Evolutionary conservation across 2,888 invertebrate genomes (phyloP).

Genomic region (Neoascia interrupta): DNA sequence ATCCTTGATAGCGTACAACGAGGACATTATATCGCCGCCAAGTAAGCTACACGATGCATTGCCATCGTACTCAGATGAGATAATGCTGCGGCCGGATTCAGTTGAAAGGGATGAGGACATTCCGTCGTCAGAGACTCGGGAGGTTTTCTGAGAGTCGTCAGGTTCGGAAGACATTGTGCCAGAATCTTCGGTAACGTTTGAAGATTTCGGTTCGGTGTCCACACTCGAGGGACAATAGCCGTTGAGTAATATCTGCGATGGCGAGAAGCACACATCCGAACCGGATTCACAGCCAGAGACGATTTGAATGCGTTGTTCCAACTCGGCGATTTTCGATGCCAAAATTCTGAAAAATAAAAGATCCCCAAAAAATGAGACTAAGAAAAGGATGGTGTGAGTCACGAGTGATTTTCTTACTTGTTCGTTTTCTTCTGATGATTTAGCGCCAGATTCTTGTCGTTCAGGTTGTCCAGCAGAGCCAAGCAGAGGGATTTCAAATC

Average conservation of each 20-base stretch:
- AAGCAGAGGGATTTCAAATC: slow-evolving; percentile 89
- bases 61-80: slow-evolving; percentile 78
- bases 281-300: slow-evolving; percentile 80
- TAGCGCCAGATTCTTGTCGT: slow-evolving; percentile 91
- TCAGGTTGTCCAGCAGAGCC: slow-evolving; percentile 90
- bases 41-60: slow-evolving; percentile 71
- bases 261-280: slow-evolving; percentile 74
- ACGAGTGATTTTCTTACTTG: too few relatives aligned
- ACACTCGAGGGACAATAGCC: slow-evolving; percentile 82
- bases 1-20: slow-evolving; percentile 73
- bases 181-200: slow-evolving; percentile 79
- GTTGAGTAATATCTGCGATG: slow-evolving; percentile 84
- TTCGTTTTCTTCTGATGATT: slow-evolving; percentile 93
- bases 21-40: slow-evolving; percentile 71
- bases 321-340: slow-evolving; percentile 89
- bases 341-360: slow-evolving; percentile 83
- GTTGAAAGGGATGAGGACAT: slow-evolving; percentile 77
- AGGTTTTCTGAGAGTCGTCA: slow-evolving; percentile 73
- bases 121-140: slow-evolving; percentile 75
- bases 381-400: slow-evolving; percentile 29
- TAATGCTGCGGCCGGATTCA: slow-evolving; percentile 76
- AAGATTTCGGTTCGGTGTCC: slow-evolving; percentile 78
- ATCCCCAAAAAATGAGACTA: slow-evolving; percentile 47
- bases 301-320: slow-evolving; percentile 87
- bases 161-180: slow-evolving; percentile 75